Evolutionary conservation across 2,888 invertebrate genomes (phyloP).

Genomic region (Drosophila putrida): DNA sequence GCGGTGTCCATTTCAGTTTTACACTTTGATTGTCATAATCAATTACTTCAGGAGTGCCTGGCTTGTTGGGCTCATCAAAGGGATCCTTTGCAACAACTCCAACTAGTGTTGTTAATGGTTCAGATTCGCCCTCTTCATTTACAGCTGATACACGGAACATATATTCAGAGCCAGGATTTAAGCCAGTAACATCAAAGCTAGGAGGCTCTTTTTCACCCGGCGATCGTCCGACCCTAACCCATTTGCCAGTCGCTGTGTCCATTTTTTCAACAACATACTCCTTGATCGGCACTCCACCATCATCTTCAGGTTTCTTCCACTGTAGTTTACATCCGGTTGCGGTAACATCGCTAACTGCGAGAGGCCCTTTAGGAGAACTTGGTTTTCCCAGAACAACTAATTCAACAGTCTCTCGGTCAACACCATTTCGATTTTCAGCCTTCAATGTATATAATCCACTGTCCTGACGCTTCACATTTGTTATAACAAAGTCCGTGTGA

Average conservation of each 20-base stretch:
- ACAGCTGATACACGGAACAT: constrained; percentile 99
- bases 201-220: constrained; percentile 95
- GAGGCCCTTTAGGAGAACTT: constrained; percentile 92
- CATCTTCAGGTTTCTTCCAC: constrained; percentile 98
- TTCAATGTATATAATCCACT: constrained; percentile 95
- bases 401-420: constrained; percentile 88
- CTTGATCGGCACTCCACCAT: constrained; percentile 97
- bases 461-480: constrained; percentile 88
- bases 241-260: constrained; percentile 95
- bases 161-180: constrained; percentile 98
- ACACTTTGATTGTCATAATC: constrained; percentile 99
- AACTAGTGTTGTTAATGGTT: constrained; percentile 96
- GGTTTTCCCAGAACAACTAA: constrained; percentile 95
- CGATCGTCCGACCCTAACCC: constrained; percentile 87
- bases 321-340: constrained; percentile 96
- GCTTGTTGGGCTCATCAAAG: constrained; percentile 97
- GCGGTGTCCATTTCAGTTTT: constrained; percentile 96
- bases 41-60: constrained; percentile 94
- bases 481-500: constrained; percentile 93
- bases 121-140: constrained; percentile 99
- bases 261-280: constrained; percentile 98
- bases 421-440: constrained; percentile 96
- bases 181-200: constrained; percentile 89
- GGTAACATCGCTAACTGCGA: constrained; percentile 95
- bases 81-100: constrained; percentile 99